Evolutionary conservation across 1,140 invertebrate species (phyloP), one percentile per base, ranked within the genome.

Genomic region (Hycleus phaleratus): DNA sequence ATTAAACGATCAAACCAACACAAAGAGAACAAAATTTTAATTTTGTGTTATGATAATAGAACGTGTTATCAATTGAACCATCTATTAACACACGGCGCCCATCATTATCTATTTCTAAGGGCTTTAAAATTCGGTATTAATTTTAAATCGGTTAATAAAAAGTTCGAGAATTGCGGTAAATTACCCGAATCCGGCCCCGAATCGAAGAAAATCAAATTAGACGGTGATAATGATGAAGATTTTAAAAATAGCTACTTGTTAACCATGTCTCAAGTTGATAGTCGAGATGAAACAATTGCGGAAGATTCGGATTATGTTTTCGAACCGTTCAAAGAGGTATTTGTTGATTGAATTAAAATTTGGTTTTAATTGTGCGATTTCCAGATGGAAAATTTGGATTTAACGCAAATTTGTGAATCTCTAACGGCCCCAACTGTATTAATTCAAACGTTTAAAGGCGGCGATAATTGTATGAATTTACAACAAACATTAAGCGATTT

Each of bases 51-150:
- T 66, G 89, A 95, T 79, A 82, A 82, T 32, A 82, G 81, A 68
- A 91, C 88, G 5, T 92, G 91, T 72, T 81, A 76, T 61, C 91
- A 95, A 71, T 71, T 97, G 11, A 88, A 87, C 65, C 74, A 83
- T 63, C 75, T 78, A 64, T 57, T 42, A 57, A 58, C 81, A 1
- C 79, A 84, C 73, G 87, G 89, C 26, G 76, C 83, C 5, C 75
- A 84, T 51, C 79, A 81, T 53, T 84, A 79, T 62, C 65, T 84
- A 46, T 79, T 82, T 49, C 78, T 79, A 56, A 79, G 75, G 44
- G 81, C 82, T 2, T 70, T 84, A 40, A 77, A 75, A 47, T 78
- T 77, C 63, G 79, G 80, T 61, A 65, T 84, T 51, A 73, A 72
- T 18, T 77, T 83, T 58, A 78, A 76, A 64, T 68, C 74, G 26